Evolutionary conservation across 2,888 invertebrate species (phyloP).

Genomic region (Platycheirus rosarum): DNA sequence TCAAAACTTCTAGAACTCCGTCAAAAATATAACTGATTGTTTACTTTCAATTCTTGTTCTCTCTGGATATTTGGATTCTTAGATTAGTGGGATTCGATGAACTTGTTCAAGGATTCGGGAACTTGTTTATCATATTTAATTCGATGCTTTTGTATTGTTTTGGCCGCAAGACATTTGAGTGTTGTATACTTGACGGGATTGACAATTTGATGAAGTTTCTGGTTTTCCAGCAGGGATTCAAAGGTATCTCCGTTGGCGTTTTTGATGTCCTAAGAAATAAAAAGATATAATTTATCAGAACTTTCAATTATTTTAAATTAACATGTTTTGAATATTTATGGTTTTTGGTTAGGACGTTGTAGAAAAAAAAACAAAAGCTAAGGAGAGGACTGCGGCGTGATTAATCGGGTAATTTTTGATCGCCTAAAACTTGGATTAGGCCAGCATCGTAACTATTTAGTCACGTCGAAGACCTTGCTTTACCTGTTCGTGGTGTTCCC

Average conservation of each 20-base stretch:
- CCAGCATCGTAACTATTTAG: too few species aligned
- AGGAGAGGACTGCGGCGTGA: too few species aligned
- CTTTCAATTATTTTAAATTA: too few species aligned
- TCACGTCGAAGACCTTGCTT: too few species aligned
- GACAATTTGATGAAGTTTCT: slow-evolving; percentile 86
- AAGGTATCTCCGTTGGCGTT: slow-evolving; percentile 91
- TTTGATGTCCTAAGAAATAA: slow-evolving; percentile 83
- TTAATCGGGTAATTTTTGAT: too few species aligned
- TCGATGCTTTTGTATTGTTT: slow-evolving; percentile 88
- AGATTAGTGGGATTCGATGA: slow-evolving; percentile 81
- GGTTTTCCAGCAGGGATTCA: slow-evolving; percentile 86
- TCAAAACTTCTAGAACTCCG: slow-evolving; percentile 39
- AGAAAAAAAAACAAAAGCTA: too few species aligned
- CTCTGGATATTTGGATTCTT: neutral
- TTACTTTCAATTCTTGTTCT: slow-evolving; percentile 5
- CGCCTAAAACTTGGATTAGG: too few species aligned
- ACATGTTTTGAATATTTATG: too few species aligned
- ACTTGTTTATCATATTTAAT: slow-evolving; percentile 86
- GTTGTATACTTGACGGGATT: slow-evolving; percentile 91
- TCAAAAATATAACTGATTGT: slow-evolving; percentile 33
- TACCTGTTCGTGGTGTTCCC: too few species aligned
- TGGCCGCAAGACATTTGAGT: slow-evolving; percentile 93
- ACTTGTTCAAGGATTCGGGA: slow-evolving; percentile 84
- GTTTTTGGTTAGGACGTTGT: too few species aligned
- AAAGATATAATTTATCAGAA: neutral